Conservation (phyloP, 2,888 invertebrate genomes). For the Luffia ferchaultella region DNA sequence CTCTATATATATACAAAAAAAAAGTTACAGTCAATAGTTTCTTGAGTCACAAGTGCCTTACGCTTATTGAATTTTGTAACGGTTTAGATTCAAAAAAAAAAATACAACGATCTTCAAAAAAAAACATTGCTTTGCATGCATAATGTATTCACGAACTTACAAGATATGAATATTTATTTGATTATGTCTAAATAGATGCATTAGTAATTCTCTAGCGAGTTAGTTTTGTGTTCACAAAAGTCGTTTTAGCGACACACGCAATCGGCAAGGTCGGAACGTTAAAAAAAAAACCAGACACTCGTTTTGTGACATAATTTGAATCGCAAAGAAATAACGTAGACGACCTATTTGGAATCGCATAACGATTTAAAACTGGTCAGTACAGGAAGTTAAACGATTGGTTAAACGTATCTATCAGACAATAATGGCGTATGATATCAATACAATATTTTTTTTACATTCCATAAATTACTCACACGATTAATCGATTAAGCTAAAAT, state of each 20-base stretch:
- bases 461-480: no score
- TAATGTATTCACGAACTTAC: no score
- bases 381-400: constrained; percentile 50
- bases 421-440: background rate
- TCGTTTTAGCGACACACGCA: background rate
- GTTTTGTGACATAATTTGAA: constrained; percentile 62
- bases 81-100: no score
- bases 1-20: no score
- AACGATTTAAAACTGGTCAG: constrained; percentile 36
- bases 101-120: no score
- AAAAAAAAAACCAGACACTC: constrained; percentile 28
- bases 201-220: no score
- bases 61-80: no score
- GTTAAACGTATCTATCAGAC: background rate
- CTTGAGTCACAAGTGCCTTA: no score
- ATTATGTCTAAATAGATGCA: background rate
- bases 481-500: no score
- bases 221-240: background rate
- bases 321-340: constrained; percentile 53
- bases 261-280: constrained; percentile 36
- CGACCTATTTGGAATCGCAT: constrained; percentile 55
- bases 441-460: background rate
- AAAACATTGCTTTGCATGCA: no score
- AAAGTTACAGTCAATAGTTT: no score
- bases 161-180: background rate